phyloP scores from a whole-genome alignment of 2,888 invertebrate genomes.

The Phyto melanocephala region DNA sequence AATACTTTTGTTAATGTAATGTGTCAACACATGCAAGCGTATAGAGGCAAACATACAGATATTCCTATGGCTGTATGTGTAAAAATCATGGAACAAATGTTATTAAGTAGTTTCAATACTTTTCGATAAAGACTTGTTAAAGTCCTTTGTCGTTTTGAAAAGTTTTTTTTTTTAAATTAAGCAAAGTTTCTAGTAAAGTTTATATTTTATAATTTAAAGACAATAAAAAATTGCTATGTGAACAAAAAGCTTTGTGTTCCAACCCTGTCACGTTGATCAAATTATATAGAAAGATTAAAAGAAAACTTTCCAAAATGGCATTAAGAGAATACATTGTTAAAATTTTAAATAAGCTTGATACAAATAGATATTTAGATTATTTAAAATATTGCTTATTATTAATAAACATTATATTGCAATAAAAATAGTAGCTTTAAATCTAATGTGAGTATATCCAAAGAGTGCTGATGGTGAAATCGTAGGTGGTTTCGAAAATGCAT shows the following conservation, averaged over 20 bases:
- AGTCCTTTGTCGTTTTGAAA: not conserved
- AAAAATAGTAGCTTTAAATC: too few relatives aligned
- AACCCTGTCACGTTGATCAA: not conserved
- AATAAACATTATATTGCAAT: too few relatives aligned
- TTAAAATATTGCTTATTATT: too few relatives aligned
- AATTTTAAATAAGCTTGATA: too few relatives aligned
- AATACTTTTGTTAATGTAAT: too few relatives aligned
- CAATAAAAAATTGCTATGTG: not conserved
- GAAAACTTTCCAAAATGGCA: too few relatives aligned
- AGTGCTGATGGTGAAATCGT: too few relatives aligned
- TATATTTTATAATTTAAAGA: conserved; percentile 2
- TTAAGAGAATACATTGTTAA: too few relatives aligned
- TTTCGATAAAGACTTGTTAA: not conserved
- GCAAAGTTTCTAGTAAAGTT: conserved; percentile 10
- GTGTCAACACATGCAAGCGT: not conserved
- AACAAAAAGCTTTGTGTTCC: not conserved
- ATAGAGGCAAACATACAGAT: not conserved
- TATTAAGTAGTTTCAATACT: not conserved
- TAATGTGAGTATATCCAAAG: too few relatives aligned
- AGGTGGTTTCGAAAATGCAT: too few relatives aligned
- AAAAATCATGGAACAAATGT: not conserved
- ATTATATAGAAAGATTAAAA: not conserved
- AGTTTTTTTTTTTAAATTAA: not conserved
- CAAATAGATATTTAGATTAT: too few relatives aligned
- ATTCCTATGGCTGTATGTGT: not conserved